Base-by-base conservation (phyloP, 2,797 vertebrate genomes). In the Pangasius djambal region DNA sequence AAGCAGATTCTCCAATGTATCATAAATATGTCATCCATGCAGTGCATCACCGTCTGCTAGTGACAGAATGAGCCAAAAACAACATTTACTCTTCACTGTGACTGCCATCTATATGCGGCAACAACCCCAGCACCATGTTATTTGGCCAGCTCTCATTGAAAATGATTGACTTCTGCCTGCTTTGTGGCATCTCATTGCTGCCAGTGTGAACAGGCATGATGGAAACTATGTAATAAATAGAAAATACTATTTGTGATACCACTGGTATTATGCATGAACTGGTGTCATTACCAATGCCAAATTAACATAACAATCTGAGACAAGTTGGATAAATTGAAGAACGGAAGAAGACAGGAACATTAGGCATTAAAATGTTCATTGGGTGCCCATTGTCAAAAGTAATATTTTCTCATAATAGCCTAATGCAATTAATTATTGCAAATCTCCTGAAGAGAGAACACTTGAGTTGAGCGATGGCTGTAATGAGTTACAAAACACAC, bases 401-500 rank as follows among this genome's bases (percentile, higher is more conserved):
- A 28, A 70, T 37, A 37, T 61, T 75, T 63, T 78, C 31, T 34
- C 34, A 31, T 50, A 44, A 70, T 28, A 65, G 50, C 22, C 13
- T 63, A 72, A 79, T 52, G 18, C 55, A 55, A 86, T 78, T 82
- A 89, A 86, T 86, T 86, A 88, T 86, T 69, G 83, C 52, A 86
- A 55, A 50, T 44, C 55, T 81, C 83, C 79, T 52, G 67, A 77
- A 88, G 86, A 86, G 57, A 87, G 82, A 31, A 59, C 55, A 78
- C 87, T 87, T 89, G 44, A 52, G 50, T 15, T 85, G 55, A 83
- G 40, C 83, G 79, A 74, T 84, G 63, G 55, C 12, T 79, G 86
- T 91, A 70, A 89, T 83, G 63, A 87, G 83, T 87, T 79, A 78
- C 83, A 90, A 86, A 86, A 89, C 69, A 83, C 44, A 28, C 28